Percentiles rank a stretch among this genome's conserved stretches.
Conservation (phyloP, 2,113 vertebrate species). For the Aplodontia rufa region DNA sequence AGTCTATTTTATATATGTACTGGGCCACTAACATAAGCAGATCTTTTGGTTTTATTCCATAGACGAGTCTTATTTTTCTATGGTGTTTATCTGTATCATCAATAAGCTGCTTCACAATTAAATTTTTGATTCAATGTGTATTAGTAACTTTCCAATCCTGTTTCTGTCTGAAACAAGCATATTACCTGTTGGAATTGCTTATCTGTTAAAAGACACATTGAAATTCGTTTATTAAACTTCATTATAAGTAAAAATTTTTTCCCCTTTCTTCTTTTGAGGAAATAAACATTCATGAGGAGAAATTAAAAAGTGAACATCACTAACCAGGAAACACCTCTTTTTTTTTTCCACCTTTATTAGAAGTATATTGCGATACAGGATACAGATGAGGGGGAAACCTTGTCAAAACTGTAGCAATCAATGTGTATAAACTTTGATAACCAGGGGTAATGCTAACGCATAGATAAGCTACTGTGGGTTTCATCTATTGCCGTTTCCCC, state of each 20-base stretch:
- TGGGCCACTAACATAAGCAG: background rate
- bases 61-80: constrained; percentile 21
- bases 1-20: background rate
- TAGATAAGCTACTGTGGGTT: too few species aligned
- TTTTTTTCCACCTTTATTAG: too few species aligned
- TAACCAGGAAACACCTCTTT: background rate
- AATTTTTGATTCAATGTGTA: constrained; percentile 28
- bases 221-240: constrained; percentile 1
- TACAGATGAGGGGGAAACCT: too few species aligned
- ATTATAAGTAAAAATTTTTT: constrained; percentile 9
- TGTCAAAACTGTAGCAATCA: too few species aligned
- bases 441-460: too few species aligned
- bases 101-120: constrained; percentile 24
- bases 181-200: background rate
- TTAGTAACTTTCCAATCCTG: background rate
- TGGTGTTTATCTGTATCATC: background rate
- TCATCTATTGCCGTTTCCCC: too few species aligned
- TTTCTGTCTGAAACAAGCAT: background rate
- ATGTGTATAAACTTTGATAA: too few species aligned
- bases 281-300: background rate
- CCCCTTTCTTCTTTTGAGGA: background rate
- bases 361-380: too few species aligned
- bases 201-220: background rate
- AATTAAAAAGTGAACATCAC: background rate
- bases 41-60: constrained; percentile 31